A percentile compares a stretch with the other conserved stretches of the same genome.
These are phyloP conservation scores for Plebejus anna DNA, from an alignment of 2,888 invertebrate genomes.

Conservation along the genomic window DNA sequence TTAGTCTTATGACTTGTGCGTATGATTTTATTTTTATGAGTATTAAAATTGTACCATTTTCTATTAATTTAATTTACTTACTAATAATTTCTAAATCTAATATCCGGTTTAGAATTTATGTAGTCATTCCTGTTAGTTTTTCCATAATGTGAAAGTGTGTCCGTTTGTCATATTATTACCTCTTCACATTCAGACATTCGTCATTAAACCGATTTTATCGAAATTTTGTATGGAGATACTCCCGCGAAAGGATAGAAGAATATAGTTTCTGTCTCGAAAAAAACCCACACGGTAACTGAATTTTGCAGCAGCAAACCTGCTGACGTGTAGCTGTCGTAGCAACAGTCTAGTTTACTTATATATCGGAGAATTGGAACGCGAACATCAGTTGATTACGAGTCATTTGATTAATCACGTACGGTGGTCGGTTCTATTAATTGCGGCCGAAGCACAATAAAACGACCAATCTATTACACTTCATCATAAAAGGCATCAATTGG, in stretches of 20 bases:
- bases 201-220: too few species aligned
- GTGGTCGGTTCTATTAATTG: constrained; percentile 28
- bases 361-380: not conserved
- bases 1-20: not conserved
- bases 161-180: too few species aligned
- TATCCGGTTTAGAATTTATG: too few species aligned
- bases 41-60: not conserved
- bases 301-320: not conserved
- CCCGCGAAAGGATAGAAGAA: too few species aligned
- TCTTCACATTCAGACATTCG: too few species aligned
- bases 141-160: too few species aligned
- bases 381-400: not conserved
- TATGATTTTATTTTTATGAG: not conserved
- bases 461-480: constrained; percentile 47
- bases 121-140: too few species aligned
- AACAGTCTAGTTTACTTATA: not conserved
- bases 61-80: not conserved
- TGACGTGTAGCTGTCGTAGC: not conserved
- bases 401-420: constrained; percentile 15
- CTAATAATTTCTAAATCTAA: too few species aligned
- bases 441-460: constrained; percentile 42
- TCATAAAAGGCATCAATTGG: constrained; percentile 57
- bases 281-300: not conserved
- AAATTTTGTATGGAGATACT: too few species aligned
- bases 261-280: too few species aligned